Evolutionary conservation across 2,113 vertebrate species (phyloP), one percentile per base, ranked within the genome.

Genomic region (Dipodomys merriami): DNA sequence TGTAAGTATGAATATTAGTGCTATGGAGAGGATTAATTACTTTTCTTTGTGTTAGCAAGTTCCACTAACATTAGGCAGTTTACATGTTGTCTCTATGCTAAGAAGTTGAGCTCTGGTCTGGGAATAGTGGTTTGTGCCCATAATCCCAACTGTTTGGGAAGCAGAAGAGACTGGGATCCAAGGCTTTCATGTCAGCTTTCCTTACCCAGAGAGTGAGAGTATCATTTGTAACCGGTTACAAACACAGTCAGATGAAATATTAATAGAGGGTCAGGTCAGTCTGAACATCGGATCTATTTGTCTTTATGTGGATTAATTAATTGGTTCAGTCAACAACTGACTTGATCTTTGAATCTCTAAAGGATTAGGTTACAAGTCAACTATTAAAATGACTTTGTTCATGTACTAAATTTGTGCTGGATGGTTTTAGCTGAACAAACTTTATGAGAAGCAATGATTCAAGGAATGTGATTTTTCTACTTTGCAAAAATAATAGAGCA

Each of bases 401-500:
- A 57, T 90, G 44, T 90, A 65, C 64, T 7, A 0, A 60, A 92
- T 92, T 86, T 92, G 10, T 91, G 72, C n/a, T 95, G 27, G 13
- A 77, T 60, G 30, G 23, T 90, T 95, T 82, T 49, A 80, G 27
- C 46, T 83, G 11, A 93, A 76, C 20, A 60, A 91, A 96, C 89
- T 15, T 19, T 82, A 84, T 60, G 25, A 86, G 53, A 94, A 96
- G 62, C 35, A 86, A 77, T 64, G 0, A 91, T 93, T 96, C 68
- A 82, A 88, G 64, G 79, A 95, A 60, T 12, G 86, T 94, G 8
- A 29, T 35, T 94, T 89, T 95, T 95, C 67, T 95, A 60, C 81
- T 94, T 96, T 82, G 88, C 5, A 95, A 86, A 95, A 49, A 78
- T n/a, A 80, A 73, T 27, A 84, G n/a, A 94, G n/a, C 46, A 16